A percentile compares a stretch with the other conserved stretches of the same genome.
Evolutionary conservation across 2,888 invertebrate species (phyloP).

Genomic region (Ditylenchus weischeri): DNA sequence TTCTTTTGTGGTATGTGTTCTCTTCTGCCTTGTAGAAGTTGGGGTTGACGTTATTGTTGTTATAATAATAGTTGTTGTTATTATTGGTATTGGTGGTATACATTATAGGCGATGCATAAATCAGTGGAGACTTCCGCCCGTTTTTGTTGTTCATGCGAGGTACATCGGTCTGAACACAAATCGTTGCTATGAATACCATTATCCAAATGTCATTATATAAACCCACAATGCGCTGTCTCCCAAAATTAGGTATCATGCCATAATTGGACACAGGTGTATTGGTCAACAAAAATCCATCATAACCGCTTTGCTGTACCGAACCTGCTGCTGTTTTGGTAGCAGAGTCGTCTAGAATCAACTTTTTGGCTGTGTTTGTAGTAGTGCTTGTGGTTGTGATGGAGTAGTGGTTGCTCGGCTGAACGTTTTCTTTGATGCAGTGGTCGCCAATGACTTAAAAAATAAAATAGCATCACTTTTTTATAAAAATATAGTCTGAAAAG

Average conservation of each 20-base stretch:
- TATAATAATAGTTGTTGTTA: too few relatives aligned
- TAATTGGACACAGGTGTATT: slow-evolving; percentile 6
- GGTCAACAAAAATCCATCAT: slow-evolving; percentile 5
- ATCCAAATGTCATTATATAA: neutral
- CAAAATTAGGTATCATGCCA: neutral
- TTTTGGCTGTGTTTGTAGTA: neutral
- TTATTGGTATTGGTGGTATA: too few relatives aligned
- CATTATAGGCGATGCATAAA: too few relatives aligned
- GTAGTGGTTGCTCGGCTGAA: neutral
- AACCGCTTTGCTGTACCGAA: neutral
- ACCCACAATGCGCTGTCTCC: slow-evolving; percentile 2
- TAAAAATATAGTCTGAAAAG: too few relatives aligned
- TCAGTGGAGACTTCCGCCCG: too few relatives aligned
- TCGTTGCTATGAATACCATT: too few relatives aligned
- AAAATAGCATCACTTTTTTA: too few relatives aligned
- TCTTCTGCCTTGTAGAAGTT: too few relatives aligned
- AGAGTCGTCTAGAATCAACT: neutral
- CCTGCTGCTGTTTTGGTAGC: neutral
- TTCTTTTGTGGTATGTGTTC: too few relatives aligned
- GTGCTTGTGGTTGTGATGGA: neutral
- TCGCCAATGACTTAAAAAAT: neutral
- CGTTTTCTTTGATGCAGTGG: neutral
- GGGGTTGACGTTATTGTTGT: too few relatives aligned
- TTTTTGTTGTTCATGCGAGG: too few relatives aligned
- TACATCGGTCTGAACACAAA: too few relatives aligned